A percentile compares a stretch with the other conserved stretches of the same genome.
phyloP scores from a whole-genome alignment of 2,888 invertebrate genomes.

The Microctonus brassicae region DNA sequence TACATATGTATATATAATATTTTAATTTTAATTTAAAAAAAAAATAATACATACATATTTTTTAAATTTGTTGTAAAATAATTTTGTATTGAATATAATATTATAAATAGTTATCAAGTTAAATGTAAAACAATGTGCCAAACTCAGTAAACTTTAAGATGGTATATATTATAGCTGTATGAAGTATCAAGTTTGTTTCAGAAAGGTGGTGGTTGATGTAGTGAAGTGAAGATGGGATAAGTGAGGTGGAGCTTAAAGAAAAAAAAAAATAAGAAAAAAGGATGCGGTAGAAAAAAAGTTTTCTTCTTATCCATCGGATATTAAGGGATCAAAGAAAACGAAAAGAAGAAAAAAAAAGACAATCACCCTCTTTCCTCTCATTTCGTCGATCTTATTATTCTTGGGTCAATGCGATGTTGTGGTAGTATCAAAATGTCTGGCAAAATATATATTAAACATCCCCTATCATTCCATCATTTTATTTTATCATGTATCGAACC shows the following conservation, averaged over 20 bases:
- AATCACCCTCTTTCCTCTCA: not conserved
- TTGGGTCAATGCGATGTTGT: not conserved
- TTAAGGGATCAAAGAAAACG: not conserved
- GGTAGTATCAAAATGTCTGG: not conserved
- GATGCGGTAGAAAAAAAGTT: not conserved
- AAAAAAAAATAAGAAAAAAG: not conserved
- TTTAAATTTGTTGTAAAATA: too few relatives aligned
- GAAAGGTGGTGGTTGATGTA: not conserved
- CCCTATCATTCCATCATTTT: not conserved
- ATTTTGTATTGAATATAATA: not conserved
- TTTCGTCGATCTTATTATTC: not conserved
- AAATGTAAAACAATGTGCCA: not conserved
- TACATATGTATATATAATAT: too few relatives aligned
- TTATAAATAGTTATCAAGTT: not conserved
- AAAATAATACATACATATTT: too few relatives aligned
- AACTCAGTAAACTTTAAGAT: not conserved
- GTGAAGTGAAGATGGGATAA: not conserved
- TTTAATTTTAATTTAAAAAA: too few relatives aligned
- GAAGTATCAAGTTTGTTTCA: not conserved
- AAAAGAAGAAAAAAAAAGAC: not conserved
- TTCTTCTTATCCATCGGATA: not conserved
- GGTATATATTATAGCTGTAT: not conserved
- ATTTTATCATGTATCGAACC: not conserved
- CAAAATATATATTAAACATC: not conserved
- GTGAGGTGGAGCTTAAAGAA: not conserved